phyloP scores from a whole-genome alignment of 2,888 invertebrate species.

The Gisinianus flammeolus region DNA sequence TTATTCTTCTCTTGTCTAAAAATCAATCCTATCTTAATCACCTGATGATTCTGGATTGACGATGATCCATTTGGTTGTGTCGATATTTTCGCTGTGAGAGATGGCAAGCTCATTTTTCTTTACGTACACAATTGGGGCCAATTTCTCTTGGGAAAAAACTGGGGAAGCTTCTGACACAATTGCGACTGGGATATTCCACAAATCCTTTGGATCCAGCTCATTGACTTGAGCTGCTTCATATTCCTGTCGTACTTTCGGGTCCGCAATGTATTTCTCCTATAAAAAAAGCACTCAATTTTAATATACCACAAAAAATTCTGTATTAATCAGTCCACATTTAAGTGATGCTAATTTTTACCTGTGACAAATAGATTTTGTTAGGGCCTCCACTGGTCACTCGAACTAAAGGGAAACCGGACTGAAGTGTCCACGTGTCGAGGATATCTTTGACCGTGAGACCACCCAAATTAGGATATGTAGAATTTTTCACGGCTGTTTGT shows the following conservation, averaged over 20 bases:
- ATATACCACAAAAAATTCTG: too few species aligned
- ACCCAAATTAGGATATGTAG: background rate
- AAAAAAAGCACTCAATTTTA: too few species aligned
- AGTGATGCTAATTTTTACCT: conserved; percentile 1
- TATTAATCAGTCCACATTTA: background rate
- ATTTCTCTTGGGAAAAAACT: background rate
- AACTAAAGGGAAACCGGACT: conserved; percentile 43
- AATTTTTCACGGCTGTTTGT: conserved; percentile 23
- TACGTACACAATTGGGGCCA: conserved; percentile 28
- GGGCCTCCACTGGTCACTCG: background rate
- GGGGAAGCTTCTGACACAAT: background rate
- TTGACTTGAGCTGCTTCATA: background rate
- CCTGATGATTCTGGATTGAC: conserved; percentile 38
- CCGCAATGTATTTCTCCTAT: background rate
- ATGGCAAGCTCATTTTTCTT: conserved; percentile 12
- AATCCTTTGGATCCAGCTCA: background rate
- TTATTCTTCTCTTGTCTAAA: too few species aligned
- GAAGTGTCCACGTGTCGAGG: conserved; percentile 42
- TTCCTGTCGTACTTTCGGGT: background rate
- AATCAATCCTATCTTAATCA: too few species aligned
- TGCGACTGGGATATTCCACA: conserved; percentile 32
- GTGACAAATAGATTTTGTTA: background rate
- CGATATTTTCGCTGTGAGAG: background rate
- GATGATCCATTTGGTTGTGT: conserved; percentile 27
- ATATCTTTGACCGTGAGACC: conserved; percentile 36